Evolutionary conservation across 2,888 invertebrate genomes (phyloP), one percentile per base, ranked within the genome.

Genomic region (Pomacea canaliculata): DNA sequence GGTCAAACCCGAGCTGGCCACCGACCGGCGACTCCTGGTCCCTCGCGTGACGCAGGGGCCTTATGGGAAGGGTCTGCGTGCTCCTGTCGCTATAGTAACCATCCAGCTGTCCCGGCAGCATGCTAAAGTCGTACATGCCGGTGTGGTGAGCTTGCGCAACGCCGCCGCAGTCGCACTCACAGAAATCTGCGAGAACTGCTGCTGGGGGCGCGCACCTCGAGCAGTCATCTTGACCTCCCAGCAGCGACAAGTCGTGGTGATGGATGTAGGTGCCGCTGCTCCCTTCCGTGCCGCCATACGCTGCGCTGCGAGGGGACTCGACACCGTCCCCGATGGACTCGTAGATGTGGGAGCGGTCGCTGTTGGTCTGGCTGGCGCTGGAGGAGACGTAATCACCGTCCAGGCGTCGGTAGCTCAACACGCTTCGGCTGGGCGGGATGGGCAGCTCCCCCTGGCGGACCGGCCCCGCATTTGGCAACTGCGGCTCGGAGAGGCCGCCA

Each of bases 311-410:
- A 19, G 10, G 16, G 9, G 10, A 12, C n/a, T 12, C 12, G 2
- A 10, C 63, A 1, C 63, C 71, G 68, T 82, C 82, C 23, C 80
- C 82, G 59, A 82, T 82, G 51, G 79, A 81, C 76, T 82, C 82
- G 77, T 82, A 82, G n/a, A 81, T 79, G n/a, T 80, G 82, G 5
- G 80, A 80, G 37, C 79, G 71, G 67, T 81, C 80, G 59, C 82
- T 81, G 78, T 78, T 80, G 72, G 76, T 71, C 62, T 79, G 76
- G 70, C 80, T 81, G 66, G 80, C 79, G 18, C 77, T 79, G 68
- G 80, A 77, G 13, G 78, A 78, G 68, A 79, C 77, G 76, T 77
- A 79, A 9, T 78, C 80, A 10, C 73, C 77, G 49, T 79, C 79
- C 62, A 81, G 76, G 27, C 76, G 78, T 19, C 79, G 76, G 70